phyloP scores from a whole-genome alignment of 2,113 vertebrate species.

The Morone chrysops region DNA sequence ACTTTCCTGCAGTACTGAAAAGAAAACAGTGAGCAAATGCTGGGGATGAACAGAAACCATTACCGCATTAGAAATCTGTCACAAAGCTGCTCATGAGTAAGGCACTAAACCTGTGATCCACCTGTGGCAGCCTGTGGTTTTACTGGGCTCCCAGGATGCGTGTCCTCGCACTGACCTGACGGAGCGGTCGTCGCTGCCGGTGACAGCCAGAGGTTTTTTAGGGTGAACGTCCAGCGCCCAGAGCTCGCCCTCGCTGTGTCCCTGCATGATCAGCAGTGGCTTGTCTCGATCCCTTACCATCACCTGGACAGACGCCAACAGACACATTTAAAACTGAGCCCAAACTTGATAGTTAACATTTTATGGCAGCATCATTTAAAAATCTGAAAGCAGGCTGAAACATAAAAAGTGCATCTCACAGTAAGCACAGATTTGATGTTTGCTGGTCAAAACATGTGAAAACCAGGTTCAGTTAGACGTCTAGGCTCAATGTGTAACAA shows the following conservation, averaged over 20 bases:
- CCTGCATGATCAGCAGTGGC: conserved; percentile 93
- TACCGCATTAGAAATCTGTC: too few relatives aligned
- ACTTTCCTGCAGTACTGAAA: not conserved
- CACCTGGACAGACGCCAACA: conserved; percentile 67
- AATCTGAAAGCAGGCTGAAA: not conserved
- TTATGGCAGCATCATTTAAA: not conserved
- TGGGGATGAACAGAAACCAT: not conserved
- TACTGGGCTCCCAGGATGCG: not conserved
- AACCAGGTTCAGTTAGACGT: not conserved
- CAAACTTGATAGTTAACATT: not conserved
- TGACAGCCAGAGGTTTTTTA: conserved; percentile 94
- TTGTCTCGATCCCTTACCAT: conserved; percentile 95
- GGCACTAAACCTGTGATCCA: not conserved
- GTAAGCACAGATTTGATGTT: not conserved
- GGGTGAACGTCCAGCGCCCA: conserved; percentile 95
- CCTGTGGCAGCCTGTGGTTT: not conserved
- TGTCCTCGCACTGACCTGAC: conserved; percentile 84
- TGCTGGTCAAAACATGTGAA: too few relatives aligned
- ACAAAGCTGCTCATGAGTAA: not conserved
- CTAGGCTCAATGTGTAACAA: not conserved
- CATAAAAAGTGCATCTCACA: not conserved
- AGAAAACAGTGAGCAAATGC: not conserved
- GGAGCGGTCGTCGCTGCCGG: conserved; percentile 94
- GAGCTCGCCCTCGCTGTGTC: conserved; percentile 97
- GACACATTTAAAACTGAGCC: not conserved